Conservation (phyloP, 2,888 invertebrate species). For the Flexamia atlantica region DNA sequence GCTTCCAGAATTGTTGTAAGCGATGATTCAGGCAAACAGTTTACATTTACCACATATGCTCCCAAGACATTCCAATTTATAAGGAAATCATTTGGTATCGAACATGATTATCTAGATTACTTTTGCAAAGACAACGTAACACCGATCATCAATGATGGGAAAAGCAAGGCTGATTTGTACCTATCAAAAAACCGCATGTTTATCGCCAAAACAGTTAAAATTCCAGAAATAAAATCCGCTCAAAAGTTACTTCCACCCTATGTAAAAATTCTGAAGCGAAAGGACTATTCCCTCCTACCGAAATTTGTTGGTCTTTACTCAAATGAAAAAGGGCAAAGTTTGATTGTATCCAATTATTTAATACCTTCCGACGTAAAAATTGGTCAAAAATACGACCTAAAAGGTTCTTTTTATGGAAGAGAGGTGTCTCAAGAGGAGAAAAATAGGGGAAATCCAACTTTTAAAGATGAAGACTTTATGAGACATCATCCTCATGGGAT, state of each 20-base stretch:
- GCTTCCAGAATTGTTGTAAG: slow-evolving; percentile 96
- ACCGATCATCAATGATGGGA: slow-evolving; percentile 99
- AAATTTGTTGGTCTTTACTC: slow-evolving; percentile 98
- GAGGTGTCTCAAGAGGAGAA: slow-evolving; percentile 97
- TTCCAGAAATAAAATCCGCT: slow-evolving; percentile 99
- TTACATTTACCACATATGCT: slow-evolving; percentile 99
- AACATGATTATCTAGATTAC: slow-evolving; percentile 99
- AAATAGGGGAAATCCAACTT: slow-evolving; percentile 94
- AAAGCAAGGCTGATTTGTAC: slow-evolving; percentile 99
- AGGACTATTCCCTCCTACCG: slow-evolving; percentile 98
- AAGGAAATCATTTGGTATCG: slow-evolving; percentile 98
- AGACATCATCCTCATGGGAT: slow-evolving; percentile 98
- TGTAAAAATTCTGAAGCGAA: slow-evolving; percentile 95
- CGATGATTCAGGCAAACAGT: slow-evolving; percentile 81
- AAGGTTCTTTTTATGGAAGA: slow-evolving; percentile 99
- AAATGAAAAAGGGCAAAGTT: slow-evolving; percentile 92
- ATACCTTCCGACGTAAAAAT: slow-evolving; percentile 95
- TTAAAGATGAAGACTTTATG: slow-evolving; percentile 99
- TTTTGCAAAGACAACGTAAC: slow-evolving; percentile 96
- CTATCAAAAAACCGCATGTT: slow-evolving; percentile 99
- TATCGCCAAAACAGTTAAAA: slow-evolving; percentile 99
- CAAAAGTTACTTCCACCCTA: slow-evolving; percentile 99
- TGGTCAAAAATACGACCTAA: slow-evolving; percentile 99
- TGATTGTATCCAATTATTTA: slow-evolving; percentile 99
- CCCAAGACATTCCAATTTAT: slow-evolving; percentile 99